Percentiles rank a stretch among this genome's conserved stretches.
phyloP scores from a whole-genome alignment of 2,888 invertebrate species.

The Gibbula magus region DNA sequence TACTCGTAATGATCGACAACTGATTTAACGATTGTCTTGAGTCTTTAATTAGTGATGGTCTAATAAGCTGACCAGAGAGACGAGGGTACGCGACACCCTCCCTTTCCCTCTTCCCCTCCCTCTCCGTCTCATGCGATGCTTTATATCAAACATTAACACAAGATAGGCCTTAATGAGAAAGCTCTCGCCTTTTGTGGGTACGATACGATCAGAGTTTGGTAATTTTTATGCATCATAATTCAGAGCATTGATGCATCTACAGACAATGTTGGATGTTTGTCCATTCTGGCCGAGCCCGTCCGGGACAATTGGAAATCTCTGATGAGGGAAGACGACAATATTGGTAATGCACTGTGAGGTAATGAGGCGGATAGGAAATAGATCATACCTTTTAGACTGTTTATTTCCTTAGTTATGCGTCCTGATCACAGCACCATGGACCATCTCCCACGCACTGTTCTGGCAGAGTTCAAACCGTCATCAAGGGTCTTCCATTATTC shows the following conservation, averaged over 20 bases:
- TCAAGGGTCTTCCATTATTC: no score
- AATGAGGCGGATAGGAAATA: conserved; percentile 5
- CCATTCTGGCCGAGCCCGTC: neutral
- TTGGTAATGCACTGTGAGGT: neutral
- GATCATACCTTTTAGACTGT: conserved; percentile 5
- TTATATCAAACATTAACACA: conserved; percentile 17
- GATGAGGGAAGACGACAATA: neutral
- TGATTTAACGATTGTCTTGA: conserved; percentile 6
- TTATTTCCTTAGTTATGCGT: neutral
- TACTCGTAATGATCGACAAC: conserved; percentile 17
- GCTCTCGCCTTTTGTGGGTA: conserved; percentile 6
- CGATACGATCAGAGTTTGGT: neutral
- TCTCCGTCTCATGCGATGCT: neutral
- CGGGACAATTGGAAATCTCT: no score
- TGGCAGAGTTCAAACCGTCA: no score
- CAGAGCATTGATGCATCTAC: neutral
- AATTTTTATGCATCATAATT: conserved; percentile 18
- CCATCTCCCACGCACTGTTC: no score
- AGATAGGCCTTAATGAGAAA: conserved; percentile 9
- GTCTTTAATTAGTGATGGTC: neutral
- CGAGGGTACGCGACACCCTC: neutral
- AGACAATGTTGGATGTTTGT: neutral
- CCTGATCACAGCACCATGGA: neutral
- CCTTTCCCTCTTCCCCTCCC: neutral
- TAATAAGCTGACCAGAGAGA: neutral